Conservation (phyloP, 1,140 invertebrate genomes). For the Babylonia areolata region DNA sequence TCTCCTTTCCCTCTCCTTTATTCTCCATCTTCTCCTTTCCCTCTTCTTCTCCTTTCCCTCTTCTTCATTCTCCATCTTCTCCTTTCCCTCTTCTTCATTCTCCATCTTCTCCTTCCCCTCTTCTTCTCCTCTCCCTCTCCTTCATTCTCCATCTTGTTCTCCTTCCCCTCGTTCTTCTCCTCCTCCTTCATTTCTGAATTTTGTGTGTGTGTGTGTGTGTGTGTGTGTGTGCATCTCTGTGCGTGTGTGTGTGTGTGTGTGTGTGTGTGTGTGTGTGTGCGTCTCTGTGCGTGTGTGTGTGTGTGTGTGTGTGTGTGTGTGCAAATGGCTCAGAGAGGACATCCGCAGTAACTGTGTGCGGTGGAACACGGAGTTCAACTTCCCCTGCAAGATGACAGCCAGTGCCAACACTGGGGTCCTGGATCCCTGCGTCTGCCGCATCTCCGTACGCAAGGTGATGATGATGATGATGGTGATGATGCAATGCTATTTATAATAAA, state of each 20-base stretch:
- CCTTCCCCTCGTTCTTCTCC: background rate
- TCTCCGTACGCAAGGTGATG: conserved; percentile 96
- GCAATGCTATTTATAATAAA: background rate
- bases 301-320: background rate
- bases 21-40: conserved; percentile 2
- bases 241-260: background rate
- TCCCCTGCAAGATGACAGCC: conserved; percentile 97
- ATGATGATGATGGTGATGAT: background rate
- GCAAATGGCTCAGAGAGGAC: conserved; percentile 84
- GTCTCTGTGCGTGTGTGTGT: background rate
- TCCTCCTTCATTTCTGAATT: background rate
- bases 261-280: background rate
- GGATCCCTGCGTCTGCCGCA: conserved; percentile 91
- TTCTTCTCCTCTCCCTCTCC: background rate
- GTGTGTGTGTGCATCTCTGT: background rate
- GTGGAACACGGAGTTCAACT: conserved; percentile 92
- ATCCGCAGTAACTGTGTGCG: conserved; percentile 93
- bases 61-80: background rate
- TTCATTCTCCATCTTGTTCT: background rate
- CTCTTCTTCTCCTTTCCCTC: background rate
- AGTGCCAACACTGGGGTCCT: conserved; percentile 95
- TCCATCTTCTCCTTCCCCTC: background rate
- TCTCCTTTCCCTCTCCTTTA: background rate
- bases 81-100: background rate
- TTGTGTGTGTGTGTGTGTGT: background rate